Base-by-base conservation (phyloP, 2,113 vertebrate species). In the Sinosuthora webbiana region DNA sequence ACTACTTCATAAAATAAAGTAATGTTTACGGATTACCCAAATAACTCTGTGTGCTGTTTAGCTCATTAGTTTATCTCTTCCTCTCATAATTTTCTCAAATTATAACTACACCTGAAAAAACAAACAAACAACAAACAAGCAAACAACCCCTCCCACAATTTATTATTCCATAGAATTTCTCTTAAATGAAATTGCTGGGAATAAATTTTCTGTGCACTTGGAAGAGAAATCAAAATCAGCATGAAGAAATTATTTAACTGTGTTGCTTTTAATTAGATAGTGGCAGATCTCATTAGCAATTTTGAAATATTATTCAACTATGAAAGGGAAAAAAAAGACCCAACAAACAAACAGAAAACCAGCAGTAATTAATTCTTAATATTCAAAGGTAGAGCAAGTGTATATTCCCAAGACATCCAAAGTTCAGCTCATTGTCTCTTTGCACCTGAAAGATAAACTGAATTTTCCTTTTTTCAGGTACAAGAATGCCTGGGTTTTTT, bases 231-330 rank as follows among this genome's bases (percentile, higher is more conserved):
- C 42, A 91, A 94, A 93, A 84, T 64, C 87, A 93, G 69, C 52
- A 35, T 69, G 70, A 33, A 86, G 33, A 92, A 94, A 87, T 92
- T 47, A 64, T 52, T 90, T 93, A 89, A 77, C 8, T 42, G 19
- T 25, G 62, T 27, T 94, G 33, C 23, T 88, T 94, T 96, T 95
- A 94, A 91, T 87, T 45, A 87, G 47, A 57, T 57, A 92, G 90
- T 10, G 41, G 28, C 25, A 94, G 78, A 79, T 25, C 18, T 95
- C 24, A 44, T 71, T 91, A 89, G 28, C 45, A 59, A 37, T 67
- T 96, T 90, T 90, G 55, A 70, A 83, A 56, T 87, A 82, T 86
- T 75, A 70, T 24, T 81, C 28, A 64, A 81, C 21, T 57, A 50
- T 86, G 42, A 76, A 93, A 95, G 18, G 13, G 33, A 15, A 80